Evolutionary conservation across 2,113 vertebrate genomes (phyloP), one percentile per base, ranked within the genome.

Genomic region (Leptobrachium leishanense): DNA sequence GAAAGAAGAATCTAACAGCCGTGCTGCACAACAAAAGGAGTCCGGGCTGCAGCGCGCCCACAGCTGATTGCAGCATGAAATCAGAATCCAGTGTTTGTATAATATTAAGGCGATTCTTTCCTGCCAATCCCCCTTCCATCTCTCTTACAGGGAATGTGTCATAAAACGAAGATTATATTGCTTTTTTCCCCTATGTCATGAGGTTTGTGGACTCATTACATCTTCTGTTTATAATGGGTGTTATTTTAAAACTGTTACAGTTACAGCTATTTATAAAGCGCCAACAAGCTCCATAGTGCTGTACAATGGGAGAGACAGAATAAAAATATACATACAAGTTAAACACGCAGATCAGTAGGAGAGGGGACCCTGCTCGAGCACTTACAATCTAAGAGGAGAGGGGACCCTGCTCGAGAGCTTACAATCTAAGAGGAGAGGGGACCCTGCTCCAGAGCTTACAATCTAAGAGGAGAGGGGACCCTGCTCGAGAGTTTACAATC

Each of bases 241-340:
- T 39, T 64, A 64, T 64, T 64, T 64, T 64, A 13, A 64, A 31
- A 64, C 31, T n/a, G n/a, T n/a, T n/a, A n/a, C n/a, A n/a, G n/a
- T n/a, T n/a, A n/a, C n/a, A n/a, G n/a, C n/a, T n/a, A n/a, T n/a
- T n/a, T n/a, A n/a, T n/a, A n/a, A n/a, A n/a, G n/a, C n/a, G n/a
- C n/a, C n/a, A n/a, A n/a, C n/a, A n/a, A n/a, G n/a, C n/a, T n/a
- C n/a, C n/a, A n/a, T n/a, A n/a, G n/a, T n/a, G n/a, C n/a, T n/a
- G n/a, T n/a, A n/a, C n/a, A n/a, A n/a, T n/a, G n/a, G n/a, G n/a
- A n/a, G n/a, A n/a, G n/a, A n/a, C n/a, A n/a, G n/a, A n/a, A n/a
- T n/a, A n/a, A n/a, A n/a, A n/a, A n/a, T n/a, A n/a, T n/a, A n/a
- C n/a, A n/a, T n/a, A n/a, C n/a, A n/a, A n/a, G n/a, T n/a, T n/a